Evolutionary conservation across 2,888 invertebrate species (phyloP), one percentile per base, ranked within the genome.

Genomic region (Xestoiulus laeticollis): DNA sequence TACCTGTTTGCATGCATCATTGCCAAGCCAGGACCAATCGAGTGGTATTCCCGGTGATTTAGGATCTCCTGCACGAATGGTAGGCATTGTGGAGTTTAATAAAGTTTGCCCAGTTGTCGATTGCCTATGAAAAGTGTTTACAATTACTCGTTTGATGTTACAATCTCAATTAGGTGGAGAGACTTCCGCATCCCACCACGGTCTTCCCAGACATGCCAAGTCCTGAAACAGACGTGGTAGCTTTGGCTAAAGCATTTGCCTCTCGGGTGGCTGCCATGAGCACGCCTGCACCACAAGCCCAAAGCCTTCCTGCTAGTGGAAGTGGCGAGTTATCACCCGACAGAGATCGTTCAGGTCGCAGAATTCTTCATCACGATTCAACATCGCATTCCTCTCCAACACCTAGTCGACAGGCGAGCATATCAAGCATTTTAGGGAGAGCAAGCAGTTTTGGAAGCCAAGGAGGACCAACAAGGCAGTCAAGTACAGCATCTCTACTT

Each of bases 401-500:
- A 30, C 88, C 88, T 8, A 86, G 87, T n/a, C 88, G 89, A 10
- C 89, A 89, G 30, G 59, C 88, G 26, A 89, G 89, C 85, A 89
- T 89, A 22, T 89, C 89, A 5, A 89, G 89, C 88, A 87, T 88
- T n/a, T 83, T 89, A 48, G 89, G 89, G 86, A 83, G 87, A 14
- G 84, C 87, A 16, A 85, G 87, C 14, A 88, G 87, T 85, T 85
- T 87, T 43, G 85, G 88, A 30, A 88, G 88, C 26, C 87, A 85
- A 87, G 87, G 88, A 14, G 89, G 89, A 14, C 89, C 89, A 53
- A 88, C 90, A 6, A 93, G 96, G 2, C 96, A 97, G 91, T 95
- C 95, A 1, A 96, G 96, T 0, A 97, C 97, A 91, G 94, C 96
- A 0, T 97, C 97, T 0, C 92, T 97, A 1, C 94, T 98, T 90